Percentiles rank a stretch among this genome's conserved stretches.
Evolutionary conservation across 1,140 invertebrate species (phyloP).

Genomic region (Helicorthomorpha holstii): DNA sequence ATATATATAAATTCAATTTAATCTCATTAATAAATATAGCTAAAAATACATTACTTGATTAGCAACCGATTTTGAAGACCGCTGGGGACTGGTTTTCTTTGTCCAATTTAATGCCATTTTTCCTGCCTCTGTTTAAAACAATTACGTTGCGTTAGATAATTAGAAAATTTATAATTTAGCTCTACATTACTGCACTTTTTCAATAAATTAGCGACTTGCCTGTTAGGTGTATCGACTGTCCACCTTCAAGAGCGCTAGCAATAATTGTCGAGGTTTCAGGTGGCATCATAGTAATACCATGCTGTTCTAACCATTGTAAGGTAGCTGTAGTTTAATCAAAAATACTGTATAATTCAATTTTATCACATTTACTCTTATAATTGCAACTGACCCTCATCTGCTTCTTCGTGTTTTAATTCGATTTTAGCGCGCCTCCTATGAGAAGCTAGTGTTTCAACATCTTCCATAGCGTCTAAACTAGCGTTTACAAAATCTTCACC

Average conservation of each 20-base stretch:
- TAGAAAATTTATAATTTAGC: slow-evolving; percentile 1
- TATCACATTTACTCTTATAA: no score
- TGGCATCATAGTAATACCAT: slow-evolving; percentile 62
- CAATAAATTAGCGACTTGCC: slow-evolving; percentile 26
- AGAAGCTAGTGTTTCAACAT: no score
- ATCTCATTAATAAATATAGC: no score
- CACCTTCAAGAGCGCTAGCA: slow-evolving; percentile 57
- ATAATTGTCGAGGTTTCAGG: slow-evolving; percentile 51
- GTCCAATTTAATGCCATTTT: slow-evolving; percentile 49
- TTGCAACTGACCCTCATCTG: no score
- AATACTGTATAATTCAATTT: no score
- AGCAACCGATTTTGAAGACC: not conserved
- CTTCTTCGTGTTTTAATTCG: no score
- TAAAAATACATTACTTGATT: no score
- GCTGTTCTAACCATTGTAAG: slow-evolving; percentile 50
- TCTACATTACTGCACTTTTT: not conserved
- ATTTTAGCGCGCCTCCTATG: no score
- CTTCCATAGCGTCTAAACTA: no score
- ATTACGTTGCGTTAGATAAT: no score
- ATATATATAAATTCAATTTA: no score
- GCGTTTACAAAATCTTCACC: no score
- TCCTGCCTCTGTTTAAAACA: slow-evolving; percentile 43
- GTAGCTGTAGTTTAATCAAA: slow-evolving; percentile 26
- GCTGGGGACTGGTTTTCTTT: slow-evolving; percentile 16
- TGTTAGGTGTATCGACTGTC: slow-evolving; percentile 56